These are phyloP conservation scores for Meloidogyne exigua DNA, from an alignment of 1,140 invertebrate genomes.

Conservation along the genomic window DNA sequence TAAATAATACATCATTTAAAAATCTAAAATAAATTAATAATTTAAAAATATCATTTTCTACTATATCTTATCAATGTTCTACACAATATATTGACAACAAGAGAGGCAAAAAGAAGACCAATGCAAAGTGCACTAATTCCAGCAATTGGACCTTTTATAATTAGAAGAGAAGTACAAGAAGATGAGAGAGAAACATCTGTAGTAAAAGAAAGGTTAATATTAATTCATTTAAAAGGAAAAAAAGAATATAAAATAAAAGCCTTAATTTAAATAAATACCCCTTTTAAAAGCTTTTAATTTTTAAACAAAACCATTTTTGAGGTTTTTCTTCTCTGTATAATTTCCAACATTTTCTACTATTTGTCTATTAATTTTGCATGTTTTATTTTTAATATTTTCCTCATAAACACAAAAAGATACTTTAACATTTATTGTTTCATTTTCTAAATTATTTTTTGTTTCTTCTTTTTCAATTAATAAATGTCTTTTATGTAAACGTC, in stretches of 20 bases:
- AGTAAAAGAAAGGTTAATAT: too few relatives aligned
- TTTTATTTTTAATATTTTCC: background rate
- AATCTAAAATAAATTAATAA: too few relatives aligned
- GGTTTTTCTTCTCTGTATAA: background rate
- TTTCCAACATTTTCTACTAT: background rate
- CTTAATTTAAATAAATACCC: too few relatives aligned
- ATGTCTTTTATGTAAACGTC: background rate
- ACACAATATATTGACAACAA: background rate
- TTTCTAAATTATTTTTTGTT: background rate
- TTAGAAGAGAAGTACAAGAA: background rate
- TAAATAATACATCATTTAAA: too few relatives aligned
- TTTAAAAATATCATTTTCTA: background rate
- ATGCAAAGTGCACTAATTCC: background rate
- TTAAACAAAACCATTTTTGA: background rate
- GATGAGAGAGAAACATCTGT: background rate
- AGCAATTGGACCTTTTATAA: background rate
- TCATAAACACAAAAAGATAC: background rate
- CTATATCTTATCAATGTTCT: background rate
- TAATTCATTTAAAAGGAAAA: too few relatives aligned
- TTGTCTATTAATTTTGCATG: background rate
- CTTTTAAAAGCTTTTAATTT: too few relatives aligned
- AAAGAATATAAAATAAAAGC: too few relatives aligned
- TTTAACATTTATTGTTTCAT: slow-evolving; percentile 3
- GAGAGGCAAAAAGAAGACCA: background rate
- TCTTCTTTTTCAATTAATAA: background rate